Evolutionary conservation across 2,888 invertebrate genomes (phyloP).

Genomic region (Caenorhabditis afra): DNA sequence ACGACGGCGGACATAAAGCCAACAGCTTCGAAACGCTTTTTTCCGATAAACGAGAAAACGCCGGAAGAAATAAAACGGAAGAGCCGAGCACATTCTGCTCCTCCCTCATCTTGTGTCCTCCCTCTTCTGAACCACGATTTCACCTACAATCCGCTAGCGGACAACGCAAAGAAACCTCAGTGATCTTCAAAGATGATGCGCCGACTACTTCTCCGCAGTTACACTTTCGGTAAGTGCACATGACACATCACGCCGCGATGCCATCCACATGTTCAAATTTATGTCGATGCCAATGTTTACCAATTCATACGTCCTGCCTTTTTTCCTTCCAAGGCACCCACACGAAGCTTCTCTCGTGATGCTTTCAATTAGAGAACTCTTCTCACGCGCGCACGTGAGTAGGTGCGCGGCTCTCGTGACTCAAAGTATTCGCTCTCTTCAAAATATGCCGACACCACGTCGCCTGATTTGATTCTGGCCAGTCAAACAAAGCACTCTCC

Average conservation of each 20-base stretch:
- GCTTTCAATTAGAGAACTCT: conserved; percentile 14
- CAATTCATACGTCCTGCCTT: background rate
- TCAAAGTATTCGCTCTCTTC: no score
- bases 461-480: conserved; percentile 31
- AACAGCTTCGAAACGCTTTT: conserved; percentile 3
- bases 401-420: conserved; percentile 11
- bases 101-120: no score
- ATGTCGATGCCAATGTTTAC: background rate
- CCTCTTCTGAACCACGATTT: no score
- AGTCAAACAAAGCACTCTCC: conserved; percentile 15
- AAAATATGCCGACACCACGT: conserved; percentile 2
- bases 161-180: background rate
- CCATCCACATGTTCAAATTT: background rate
- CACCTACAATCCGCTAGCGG: background rate
- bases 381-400: conserved; percentile 26
- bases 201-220: conserved; percentile 39
- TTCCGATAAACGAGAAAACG: conserved; percentile 19
- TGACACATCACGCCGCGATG: background rate
- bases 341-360: background rate
- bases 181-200: conserved; percentile 44
- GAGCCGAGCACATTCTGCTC: background rate
- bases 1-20: conserved; percentile 32
- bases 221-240: conserved; percentile 54
- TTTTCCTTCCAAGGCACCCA: background rate
- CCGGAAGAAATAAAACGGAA: background rate